Evolutionary conservation across 2,797 vertebrate genomes (phyloP).

Genomic region (Crax fasciolata): DNA sequence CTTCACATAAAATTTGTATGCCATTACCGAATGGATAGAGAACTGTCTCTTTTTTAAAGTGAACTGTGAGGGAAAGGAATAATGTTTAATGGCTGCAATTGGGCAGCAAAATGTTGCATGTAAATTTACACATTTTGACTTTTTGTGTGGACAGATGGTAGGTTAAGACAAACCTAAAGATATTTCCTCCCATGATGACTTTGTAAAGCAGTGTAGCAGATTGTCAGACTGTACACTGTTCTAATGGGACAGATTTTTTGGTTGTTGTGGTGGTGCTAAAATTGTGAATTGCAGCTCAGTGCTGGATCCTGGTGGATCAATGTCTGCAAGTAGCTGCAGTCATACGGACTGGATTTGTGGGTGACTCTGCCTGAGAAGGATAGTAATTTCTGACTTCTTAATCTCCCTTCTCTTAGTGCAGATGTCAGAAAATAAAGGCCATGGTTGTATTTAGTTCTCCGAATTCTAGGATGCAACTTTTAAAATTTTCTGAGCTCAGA

Average conservation of each 20-base stretch:
- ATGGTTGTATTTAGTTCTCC: background rate
- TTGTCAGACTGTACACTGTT: background rate
- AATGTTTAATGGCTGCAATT: background rate
- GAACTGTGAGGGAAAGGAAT: background rate
- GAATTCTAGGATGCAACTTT: background rate
- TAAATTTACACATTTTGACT: background rate
- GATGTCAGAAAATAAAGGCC: constrained; percentile 19
- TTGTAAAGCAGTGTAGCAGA: background rate
- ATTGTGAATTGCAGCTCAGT: background rate
- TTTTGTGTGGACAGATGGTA: constrained; percentile 15
- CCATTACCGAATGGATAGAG: background rate
- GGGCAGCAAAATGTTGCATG: background rate
- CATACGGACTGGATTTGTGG: background rate
- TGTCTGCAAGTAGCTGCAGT: background rate
- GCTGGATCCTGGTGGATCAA: background rate
- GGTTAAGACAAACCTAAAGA: background rate
- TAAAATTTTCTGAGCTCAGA: background rate
- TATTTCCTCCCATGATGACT: background rate
- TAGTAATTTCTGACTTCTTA: background rate
- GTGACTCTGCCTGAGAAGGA: background rate
- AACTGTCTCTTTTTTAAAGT: background rate
- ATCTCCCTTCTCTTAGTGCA: background rate
- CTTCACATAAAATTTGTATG: background rate
- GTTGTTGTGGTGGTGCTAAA: fast-evolving
- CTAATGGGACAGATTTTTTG: background rate